Evolutionary conservation across 1,140 invertebrate genomes (phyloP).

Genomic region (Drosophila equinoxialis): DNA sequence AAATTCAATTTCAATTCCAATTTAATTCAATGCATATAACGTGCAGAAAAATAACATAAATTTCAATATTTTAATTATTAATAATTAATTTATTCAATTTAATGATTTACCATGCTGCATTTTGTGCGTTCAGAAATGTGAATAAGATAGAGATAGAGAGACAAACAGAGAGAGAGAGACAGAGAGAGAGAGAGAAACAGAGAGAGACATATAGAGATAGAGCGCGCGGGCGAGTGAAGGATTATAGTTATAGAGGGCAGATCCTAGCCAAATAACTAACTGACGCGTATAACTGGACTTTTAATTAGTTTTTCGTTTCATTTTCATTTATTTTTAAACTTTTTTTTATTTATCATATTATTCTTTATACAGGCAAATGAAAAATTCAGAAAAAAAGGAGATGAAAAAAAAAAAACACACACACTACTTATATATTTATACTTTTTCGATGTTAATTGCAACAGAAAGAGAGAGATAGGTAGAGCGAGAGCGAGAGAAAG

Average conservation of each 20-base stretch:
- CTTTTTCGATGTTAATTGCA: too few relatives aligned
- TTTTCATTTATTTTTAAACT: not conserved
- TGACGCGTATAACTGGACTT: not conserved
- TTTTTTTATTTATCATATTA: too few relatives aligned
- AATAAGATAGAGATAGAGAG: slow-evolving; percentile 31
- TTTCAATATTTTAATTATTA: not conserved
- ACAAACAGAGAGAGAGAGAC: slow-evolving; percentile 19
- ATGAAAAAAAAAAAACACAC: too few relatives aligned
- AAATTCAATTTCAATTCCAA: not conserved
- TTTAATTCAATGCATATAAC: slow-evolving; percentile 37
- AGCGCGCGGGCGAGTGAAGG: not conserved
- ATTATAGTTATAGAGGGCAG: not conserved
- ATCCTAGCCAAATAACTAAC: not conserved
- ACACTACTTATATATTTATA: too few relatives aligned
- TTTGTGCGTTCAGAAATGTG: slow-evolving; percentile 35
- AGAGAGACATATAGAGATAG: not conserved
- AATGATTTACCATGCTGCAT: slow-evolving; percentile 47
- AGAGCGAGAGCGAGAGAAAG: slow-evolving; percentile 1
- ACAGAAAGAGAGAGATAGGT: not conserved
- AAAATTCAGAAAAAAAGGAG: too few relatives aligned
- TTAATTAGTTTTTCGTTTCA: not conserved
- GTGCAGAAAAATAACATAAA: slow-evolving; percentile 40
- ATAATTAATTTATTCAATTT: slow-evolving; percentile 14
- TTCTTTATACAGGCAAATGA: too few relatives aligned
- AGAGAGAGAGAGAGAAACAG: slow-evolving; percentile 17